phyloP scores from a whole-genome alignment of 2,888 invertebrate species.

The Tortrix viridana region DNA sequence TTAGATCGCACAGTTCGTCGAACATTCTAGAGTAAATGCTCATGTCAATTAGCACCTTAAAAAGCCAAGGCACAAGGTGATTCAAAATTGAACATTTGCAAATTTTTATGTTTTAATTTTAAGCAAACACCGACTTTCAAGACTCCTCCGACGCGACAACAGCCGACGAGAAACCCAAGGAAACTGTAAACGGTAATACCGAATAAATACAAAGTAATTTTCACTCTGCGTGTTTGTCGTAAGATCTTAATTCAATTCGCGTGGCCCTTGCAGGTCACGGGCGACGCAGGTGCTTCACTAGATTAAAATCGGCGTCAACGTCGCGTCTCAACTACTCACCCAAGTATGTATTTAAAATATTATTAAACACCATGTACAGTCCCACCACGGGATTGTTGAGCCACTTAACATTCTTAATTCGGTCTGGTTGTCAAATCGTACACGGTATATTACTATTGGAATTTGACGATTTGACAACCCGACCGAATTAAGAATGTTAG shows the following conservation, averaged over 20 bases:
- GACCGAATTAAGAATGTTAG: too few species aligned
- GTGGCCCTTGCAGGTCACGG: conserved; percentile 74
- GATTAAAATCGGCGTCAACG: conserved; percentile 88
- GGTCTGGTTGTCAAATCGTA: too few species aligned
- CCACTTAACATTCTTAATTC: too few species aligned
- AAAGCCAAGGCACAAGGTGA: too few species aligned
- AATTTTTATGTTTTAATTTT: conserved; percentile 25
- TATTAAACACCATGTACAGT: too few species aligned
- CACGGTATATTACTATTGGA: too few species aligned
- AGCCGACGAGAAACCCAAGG: conserved; percentile 77
- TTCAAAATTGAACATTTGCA: too few species aligned
- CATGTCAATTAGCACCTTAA: too few species aligned
- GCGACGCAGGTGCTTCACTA: conserved; percentile 87
- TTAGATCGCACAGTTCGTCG: too few species aligned
- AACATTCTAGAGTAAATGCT: too few species aligned
- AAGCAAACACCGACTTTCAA: conserved; percentile 74
- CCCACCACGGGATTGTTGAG: too few species aligned
- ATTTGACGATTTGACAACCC: too few species aligned
- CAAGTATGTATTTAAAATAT: conserved; percentile 62
- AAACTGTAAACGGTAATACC: conserved; percentile 65
- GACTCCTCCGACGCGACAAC: conserved; percentile 84
- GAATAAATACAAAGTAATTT: neutral
- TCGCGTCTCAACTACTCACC: conserved; percentile 87
- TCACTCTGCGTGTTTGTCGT: neutral
- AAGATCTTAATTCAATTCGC: conserved; percentile 28